Base-by-base conservation (phyloP, 2,888 invertebrate genomes). In the Troides aeacus region DNA sequence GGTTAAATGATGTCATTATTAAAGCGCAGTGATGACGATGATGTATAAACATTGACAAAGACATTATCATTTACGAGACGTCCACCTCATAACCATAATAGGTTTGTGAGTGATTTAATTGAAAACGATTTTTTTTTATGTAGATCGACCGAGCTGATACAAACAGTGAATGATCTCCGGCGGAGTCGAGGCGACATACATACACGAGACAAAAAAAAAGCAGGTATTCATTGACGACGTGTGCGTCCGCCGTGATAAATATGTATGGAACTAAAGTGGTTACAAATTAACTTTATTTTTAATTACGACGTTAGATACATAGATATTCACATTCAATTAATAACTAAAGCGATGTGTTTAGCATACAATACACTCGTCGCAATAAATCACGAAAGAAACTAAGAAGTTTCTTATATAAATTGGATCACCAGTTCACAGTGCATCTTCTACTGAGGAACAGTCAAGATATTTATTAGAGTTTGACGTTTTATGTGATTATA, bases 161-260 rank as follows among this genome's bases (percentile, higher is more conserved):
- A n/a, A 4, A 21, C 57, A 36, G 62, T 66, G 66, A 70, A 66
- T 66, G 70, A 70, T 70, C 63, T 58, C 58, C 12, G 59, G 23
- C 70, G 53, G 57, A 58, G 50, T 24, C 62, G 59, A 53, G 57
- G 46, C 58, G 70, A 59, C 66, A 58, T 62, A 59, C 66, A 58
- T 62, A 62, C 53, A 42, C 53, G 53, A 42, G 59, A 66, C 62
- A 70, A 39, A 70, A 66, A 70, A 70, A 61, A 70, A 70, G 39
- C 58, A 36, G 42, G 53, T 58, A 62, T 66, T 59, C 66, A 70
- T 70, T 70, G 62, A 70, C 66, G 65, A 58, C 65, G 61, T 69
- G 61, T 57, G 62, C 62, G 63, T 36, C 65, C 65, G 66, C 62
- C 53, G 53, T 53, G 53, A 53, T 53, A 53, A 53, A 53, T 53